A percentile compares a stretch with the other conserved stretches of the same genome.
Evolutionary conservation across 37 sponge, comb jelly and placozoan genomes (phyloP).

Genomic region (Spongilla lacustris): DNA sequence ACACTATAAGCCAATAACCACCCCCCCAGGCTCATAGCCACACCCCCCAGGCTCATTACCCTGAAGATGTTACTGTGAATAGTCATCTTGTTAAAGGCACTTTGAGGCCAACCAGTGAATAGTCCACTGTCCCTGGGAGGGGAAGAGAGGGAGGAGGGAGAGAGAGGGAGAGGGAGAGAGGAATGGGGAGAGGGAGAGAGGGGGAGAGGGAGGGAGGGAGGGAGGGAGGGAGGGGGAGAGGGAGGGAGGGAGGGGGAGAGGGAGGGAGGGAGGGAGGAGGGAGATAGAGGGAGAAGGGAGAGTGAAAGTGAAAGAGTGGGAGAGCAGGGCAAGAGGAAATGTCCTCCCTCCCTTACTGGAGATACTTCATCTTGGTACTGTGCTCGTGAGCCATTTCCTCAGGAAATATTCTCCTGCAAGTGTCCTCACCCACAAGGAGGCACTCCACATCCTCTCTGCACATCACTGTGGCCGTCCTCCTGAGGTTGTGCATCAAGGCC

Average conservation of each 20-base stretch:
- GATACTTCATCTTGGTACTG: slow-evolving; percentile 3
- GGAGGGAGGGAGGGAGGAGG: not conserved
- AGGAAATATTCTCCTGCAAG: slow-evolving; percentile 32
- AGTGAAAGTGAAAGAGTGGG: no score
- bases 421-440: slow-evolving; percentile 21
- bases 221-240: not conserved
- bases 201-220: not conserved
- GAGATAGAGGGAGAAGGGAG: not conserved
- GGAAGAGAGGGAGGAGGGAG: not conserved
- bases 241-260: not conserved
- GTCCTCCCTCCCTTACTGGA: slow-evolving; percentile 23
- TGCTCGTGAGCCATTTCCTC: slow-evolving; percentile 35
- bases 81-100: not conserved
- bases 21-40: no score
- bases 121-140: not conserved
- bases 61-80: not conserved
- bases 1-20: no score
- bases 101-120: not conserved
- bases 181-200: not conserved
- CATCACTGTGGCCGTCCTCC: slow-evolving; percentile 47
- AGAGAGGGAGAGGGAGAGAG: not conserved
- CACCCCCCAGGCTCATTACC: not conserved
- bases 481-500: slow-evolving; percentile 30
- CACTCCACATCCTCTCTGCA: slow-evolving; percentile 47
- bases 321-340: no score